Evolutionary conservation across 2,113 vertebrate species (phyloP), one percentile per base, ranked within the genome.

Genomic region (Aviceda subcristata): DNA sequence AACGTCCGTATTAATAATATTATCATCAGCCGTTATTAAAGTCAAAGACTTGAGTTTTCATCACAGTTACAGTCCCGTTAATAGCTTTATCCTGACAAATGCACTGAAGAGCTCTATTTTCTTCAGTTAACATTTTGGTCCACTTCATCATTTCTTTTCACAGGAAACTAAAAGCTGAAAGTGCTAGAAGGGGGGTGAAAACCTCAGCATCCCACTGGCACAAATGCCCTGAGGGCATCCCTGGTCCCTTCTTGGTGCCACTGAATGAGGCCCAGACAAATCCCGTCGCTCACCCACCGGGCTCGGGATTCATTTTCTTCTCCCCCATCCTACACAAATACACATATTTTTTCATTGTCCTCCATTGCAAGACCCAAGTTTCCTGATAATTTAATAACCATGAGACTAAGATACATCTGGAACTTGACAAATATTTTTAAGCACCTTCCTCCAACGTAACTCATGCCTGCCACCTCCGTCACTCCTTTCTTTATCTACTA

Each of bases 61-160:
- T 93, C 80, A 77, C 41, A 94, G 51, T 67, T 95, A 59, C 34
- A 85, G 48, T 74, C 55, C 29, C 0, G 1, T 68, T 93, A 93
- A 78, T 68, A 68, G 76, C n/a, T 96, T 92, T 66, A 43, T 53
- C 80, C 67, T 92, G 64, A 73, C 56, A 94, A 96, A 93, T 80
- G 62, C 32, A 27, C 30, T 34, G 56, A 71, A 72, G 53, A 80
- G 45, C 57, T 93, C 30, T 68, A 45, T 62, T 76, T 87, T 75
- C 51, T 78, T 80, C 81, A 38, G 17, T 77, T 93, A 71, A 45
- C 43, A 66, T 66, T 81, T 68, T 86, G 55, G 22, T 27, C 16
- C 41, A 43, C 36, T 67, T 93, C 38, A 71, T 82, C 5, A 19
- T 68, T 86, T 69, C 11, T 71, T 86, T 80, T 77, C 48, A 50